Conservation (phyloP, 2,888 invertebrate species). For the Limnephilus lunatus region DNA sequence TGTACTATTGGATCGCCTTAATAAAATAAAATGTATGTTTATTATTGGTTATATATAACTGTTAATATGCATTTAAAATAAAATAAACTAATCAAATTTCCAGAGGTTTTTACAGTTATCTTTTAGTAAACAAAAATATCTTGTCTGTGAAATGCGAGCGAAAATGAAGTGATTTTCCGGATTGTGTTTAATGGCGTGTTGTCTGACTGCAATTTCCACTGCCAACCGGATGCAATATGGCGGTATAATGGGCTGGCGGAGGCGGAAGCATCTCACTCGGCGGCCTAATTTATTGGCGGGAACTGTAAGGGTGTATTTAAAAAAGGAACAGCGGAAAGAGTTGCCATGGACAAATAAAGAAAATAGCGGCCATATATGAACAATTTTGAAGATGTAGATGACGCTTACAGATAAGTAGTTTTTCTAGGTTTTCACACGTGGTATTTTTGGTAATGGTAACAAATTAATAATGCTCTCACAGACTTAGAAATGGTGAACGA, state of each 20-base stretch:
- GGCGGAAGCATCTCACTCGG: conserved; percentile 39
- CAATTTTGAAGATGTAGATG: background rate
- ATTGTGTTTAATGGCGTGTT: conserved; percentile 30
- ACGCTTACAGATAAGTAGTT: background rate
- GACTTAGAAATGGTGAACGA: too few relatives aligned
- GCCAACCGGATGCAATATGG: conserved; percentile 35
- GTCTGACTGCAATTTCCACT: conserved; percentile 33
- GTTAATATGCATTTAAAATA: too few relatives aligned
- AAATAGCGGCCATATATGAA: background rate
- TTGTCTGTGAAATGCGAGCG: background rate
- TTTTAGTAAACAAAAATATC: background rate
- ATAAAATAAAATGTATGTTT: too few relatives aligned
- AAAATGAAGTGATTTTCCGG: background rate
- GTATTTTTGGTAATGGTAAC: background rate
- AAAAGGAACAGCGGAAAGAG: background rate
- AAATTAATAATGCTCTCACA: too few relatives aligned
- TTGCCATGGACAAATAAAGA: background rate
- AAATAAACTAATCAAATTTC: background rate
- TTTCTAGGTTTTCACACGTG: background rate
- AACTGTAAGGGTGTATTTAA: background rate
- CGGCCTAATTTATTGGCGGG: conserved; percentile 38
- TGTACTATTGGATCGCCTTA: too few relatives aligned
- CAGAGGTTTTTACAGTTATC: background rate
- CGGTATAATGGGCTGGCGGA: conserved; percentile 28
- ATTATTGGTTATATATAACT: too few relatives aligned